Base-by-base conservation (phyloP, 2,113 vertebrate genomes). In the Scatophagus argus region DNA sequence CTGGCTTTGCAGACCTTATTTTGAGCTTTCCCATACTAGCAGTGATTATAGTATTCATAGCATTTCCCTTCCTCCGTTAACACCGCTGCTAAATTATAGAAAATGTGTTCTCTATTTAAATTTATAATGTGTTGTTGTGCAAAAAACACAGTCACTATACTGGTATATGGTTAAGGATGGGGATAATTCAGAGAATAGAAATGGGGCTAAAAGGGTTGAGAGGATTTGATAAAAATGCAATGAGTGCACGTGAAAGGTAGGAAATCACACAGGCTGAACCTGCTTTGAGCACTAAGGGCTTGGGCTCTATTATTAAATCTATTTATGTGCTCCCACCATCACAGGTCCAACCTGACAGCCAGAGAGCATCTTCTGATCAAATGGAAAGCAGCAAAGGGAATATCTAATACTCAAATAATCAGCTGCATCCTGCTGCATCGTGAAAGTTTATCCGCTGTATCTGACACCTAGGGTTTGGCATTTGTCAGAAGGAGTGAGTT, bases 31-130 rank as follows among this genome's bases (percentile, higher is more conserved):
- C 39, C 0, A 56, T 44, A 90, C 88, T 31, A 62, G 88, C 1
- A 1, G 78, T 91, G 88, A 91, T 85, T 94, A 90, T 94, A 94
- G 95, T 95, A 96, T 95, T 96, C 94, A 96, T 94, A 94, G 93
- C 89, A 87, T 90, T 81, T 84, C 87, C 79, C 91, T 93, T 62
- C 91, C 84, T 93, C 90, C 93, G 89, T 90, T 81, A 86, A 72
- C 92, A 92, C 92, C 81, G 82, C 90, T 92, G 92, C 94, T 95
- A 95, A 95, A 95, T 95, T 95, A 95, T 94, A 89, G 87, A 94
- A 95, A 96, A 95, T 92, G 91, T 91, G 93, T 94, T 95, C 95
- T 95, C 93, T 92, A 93, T 94, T 95, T 95, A 93, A 92, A 95
- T 95, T 91, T 93, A 91, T 87, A 93, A 93, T 89, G 84, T 89